These are phyloP conservation scores for Psilopogon haemacephalus DNA, from an alignment of 2,113 vertebrate species.

Conservation along the genomic window DNA sequence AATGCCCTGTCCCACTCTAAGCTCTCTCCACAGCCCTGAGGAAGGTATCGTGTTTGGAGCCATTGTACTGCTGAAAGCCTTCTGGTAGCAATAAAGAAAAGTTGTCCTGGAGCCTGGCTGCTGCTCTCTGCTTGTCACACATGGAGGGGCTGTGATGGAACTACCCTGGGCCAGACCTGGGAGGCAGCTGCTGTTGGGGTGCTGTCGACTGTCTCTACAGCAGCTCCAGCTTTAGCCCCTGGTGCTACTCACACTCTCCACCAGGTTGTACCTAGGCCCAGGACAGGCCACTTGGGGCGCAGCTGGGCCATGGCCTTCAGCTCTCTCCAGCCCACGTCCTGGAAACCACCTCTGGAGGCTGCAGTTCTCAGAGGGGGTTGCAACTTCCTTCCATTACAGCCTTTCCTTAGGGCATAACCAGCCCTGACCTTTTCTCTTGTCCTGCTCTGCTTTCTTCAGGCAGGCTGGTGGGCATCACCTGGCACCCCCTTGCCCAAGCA, in stretches of 20 bases:
- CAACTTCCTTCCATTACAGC: background rate
- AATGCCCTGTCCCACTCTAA: constrained; percentile 53
- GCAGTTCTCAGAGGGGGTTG: background rate
- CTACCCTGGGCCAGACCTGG: background rate
- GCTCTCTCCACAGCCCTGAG: constrained; percentile 78
- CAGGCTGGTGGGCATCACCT: background rate
- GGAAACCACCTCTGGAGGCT: background rate
- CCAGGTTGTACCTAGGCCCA: background rate
- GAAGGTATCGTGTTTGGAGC: constrained; percentile 73
- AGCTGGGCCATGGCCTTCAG: background rate
- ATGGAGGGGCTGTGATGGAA: background rate
- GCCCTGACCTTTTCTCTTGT: background rate
- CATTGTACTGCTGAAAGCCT: constrained; percentile 75
- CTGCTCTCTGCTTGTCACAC: background rate
- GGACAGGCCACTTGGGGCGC: background rate
- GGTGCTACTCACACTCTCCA: background rate
- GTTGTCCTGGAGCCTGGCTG: constrained; percentile 73
- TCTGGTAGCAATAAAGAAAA: constrained; percentile 85
- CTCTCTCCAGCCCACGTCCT: background rate
- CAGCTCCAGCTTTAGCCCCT: background rate
- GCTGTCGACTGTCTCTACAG: too few relatives aligned
- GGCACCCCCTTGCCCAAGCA: background rate
- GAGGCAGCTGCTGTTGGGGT: accelerated
- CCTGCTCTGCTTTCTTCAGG: accelerated
- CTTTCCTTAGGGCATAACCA: accelerated